These are phyloP conservation scores for Nemurella pictetii DNA, from an alignment of 2,888 invertebrate genomes.

Conservation along the genomic window DNA sequence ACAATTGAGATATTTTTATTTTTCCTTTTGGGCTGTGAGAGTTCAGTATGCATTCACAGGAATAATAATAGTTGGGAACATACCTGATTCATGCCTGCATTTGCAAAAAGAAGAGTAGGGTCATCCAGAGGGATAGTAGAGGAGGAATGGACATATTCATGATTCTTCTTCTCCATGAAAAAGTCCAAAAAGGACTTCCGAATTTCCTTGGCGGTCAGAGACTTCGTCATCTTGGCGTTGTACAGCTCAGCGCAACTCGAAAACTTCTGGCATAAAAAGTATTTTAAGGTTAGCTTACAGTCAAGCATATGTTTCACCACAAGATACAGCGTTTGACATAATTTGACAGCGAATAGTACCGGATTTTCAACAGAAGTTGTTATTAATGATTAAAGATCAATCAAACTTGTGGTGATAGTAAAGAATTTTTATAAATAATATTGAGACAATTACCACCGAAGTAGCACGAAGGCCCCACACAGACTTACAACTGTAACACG, in stretches of 20 bases:
- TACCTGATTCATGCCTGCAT: slow-evolving; percentile 88
- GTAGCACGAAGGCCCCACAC: not conserved
- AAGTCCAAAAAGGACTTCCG: slow-evolving; percentile 86
- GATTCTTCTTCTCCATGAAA: slow-evolving; percentile 77
- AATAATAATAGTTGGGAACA: not conserved
- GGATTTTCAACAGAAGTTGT: not conserved
- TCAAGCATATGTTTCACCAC: not conserved
- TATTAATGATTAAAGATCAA: too few species aligned
- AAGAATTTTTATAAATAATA: not conserved
- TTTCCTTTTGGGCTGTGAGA: too few species aligned
- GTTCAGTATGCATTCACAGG: not conserved
- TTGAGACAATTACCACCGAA: not conserved
- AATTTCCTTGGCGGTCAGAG: slow-evolving; percentile 70
- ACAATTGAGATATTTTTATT: too few species aligned
- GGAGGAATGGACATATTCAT: slow-evolving; percentile 95
- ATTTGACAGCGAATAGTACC: not conserved
- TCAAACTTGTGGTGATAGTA: too few species aligned
- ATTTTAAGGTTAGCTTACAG: not conserved
- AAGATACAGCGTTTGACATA: not conserved
- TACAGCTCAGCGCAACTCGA: not conserved
- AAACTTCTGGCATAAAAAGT: not conserved
- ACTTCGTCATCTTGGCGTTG: slow-evolving; percentile 29
- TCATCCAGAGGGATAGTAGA: slow-evolving; percentile 97
- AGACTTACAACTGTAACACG: not conserved
- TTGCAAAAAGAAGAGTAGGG: slow-evolving; percentile 95